A percentile compares a stretch with the other conserved stretches of the same genome.
Evolutionary conservation across 2,113 vertebrate species (phyloP).

Genomic region (Alouatta palliata): DNA sequence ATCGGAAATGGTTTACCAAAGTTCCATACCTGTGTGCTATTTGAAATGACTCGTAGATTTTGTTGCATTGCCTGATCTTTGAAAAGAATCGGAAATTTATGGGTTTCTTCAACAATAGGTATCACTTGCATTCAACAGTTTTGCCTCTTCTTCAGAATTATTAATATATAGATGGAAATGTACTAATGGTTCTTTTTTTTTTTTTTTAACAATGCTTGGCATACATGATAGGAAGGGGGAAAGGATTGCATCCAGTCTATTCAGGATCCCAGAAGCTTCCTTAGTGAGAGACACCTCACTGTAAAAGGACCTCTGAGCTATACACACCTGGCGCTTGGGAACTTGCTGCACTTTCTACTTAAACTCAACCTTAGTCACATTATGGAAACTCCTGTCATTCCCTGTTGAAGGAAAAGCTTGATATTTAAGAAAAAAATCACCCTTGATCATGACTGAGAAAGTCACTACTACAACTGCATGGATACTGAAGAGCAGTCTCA

Average conservation of each 20-base stretch:
- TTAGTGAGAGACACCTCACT: not conserved
- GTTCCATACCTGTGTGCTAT: constrained; percentile 29
- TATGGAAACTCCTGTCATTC: not conserved
- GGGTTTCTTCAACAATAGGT: constrained; percentile 19
- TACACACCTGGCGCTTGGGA: not conserved
- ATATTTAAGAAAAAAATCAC: not conserved
- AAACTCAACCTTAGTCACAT: not conserved
- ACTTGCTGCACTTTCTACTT: not conserved
- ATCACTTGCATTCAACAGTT: constrained; percentile 12
- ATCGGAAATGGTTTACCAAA: constrained; percentile 62
- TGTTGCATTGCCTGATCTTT: constrained; percentile 55
- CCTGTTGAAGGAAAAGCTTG: not conserved
- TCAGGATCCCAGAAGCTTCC: not conserved
- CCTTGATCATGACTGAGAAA: not conserved
- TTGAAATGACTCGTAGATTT: constrained; percentile 32
- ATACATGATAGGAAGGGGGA: not conserved
- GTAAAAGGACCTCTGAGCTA: not conserved
- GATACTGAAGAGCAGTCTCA: not conserved
- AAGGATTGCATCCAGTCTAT: not conserved
- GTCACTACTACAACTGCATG: not conserved
- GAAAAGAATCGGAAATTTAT: constrained; percentile 28
- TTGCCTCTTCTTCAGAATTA: constrained; percentile 26
- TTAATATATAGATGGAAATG: not conserved
- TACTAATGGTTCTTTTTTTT: not conserved
- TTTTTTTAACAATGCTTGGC: not conserved